Evolutionary conservation across 2,888 invertebrate genomes (phyloP).

Genomic region (Amblyjoppa fuscipennis): DNA sequence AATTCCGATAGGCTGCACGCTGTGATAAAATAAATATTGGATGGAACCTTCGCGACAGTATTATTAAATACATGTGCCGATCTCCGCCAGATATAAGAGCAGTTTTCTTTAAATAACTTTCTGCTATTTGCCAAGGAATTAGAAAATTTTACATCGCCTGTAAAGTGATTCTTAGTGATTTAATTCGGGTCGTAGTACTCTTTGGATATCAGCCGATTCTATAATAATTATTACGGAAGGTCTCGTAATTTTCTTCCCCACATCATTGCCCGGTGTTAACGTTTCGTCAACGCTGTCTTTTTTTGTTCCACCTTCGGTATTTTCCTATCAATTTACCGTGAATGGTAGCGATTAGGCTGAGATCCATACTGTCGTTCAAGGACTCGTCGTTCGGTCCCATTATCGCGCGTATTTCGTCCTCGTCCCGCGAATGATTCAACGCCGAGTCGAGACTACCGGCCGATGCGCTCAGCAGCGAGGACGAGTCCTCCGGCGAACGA

Average conservation of each 20-base stretch:
- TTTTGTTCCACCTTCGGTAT: not conserved
- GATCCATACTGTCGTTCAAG: slow-evolving; percentile 83
- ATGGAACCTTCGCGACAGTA: too few relatives aligned
- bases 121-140: too few relatives aligned
- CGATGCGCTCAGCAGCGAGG: slow-evolving; percentile 89
- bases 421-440: slow-evolving; percentile 94
- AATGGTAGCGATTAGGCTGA: slow-evolving; percentile 84
- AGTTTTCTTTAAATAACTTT: too few relatives aligned
- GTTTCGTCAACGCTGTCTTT: not conserved
- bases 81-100: too few relatives aligned
- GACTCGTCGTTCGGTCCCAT: slow-evolving; percentile 86
- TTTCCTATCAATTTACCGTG: slow-evolving; percentile 82
- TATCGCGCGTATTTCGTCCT: slow-evolving; percentile 90
- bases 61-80: too few relatives aligned
- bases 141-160: too few relatives aligned
- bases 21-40: too few relatives aligned
- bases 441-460: slow-evolving; percentile 95
- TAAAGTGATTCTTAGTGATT: too few relatives aligned
- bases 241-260: not conserved
- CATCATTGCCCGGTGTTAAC: not conserved
- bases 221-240: not conserved
- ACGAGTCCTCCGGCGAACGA: slow-evolving; percentile 90
- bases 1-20: too few relatives aligned
- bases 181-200: not conserved
- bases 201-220: not conserved